Evolutionary conservation across 2,888 invertebrate genomes (phyloP), one percentile per base, ranked within the genome.

Genomic region (Drosophila hamatofila): DNA sequence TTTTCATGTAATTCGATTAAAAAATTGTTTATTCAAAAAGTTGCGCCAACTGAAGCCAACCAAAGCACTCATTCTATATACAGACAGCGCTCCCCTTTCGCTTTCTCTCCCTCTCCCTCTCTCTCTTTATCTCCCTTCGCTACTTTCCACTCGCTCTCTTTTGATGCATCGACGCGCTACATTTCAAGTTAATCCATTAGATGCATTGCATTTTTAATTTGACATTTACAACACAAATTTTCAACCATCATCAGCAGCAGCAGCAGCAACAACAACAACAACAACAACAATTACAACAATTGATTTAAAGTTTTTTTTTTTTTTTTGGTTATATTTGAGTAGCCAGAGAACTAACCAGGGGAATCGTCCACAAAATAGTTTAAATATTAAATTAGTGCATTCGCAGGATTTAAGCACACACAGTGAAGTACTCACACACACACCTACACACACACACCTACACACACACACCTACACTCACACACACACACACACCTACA

Each of bases 181-280:
- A 67, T 66, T 83, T 64, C 70, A 78, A 82, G 84, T 77, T 86
- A 86, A 86, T 86, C 86, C 86, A 86, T 86, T 86, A 88, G 84
- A 75, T 80, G 75, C 88, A 79, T 73, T 86, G 88, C 87, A 86
- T 86, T 81, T 86, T 86, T 86, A 88, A 86, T 86, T 84, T 86
- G 86, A 86, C 86, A 80, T 86, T 83, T 86, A 74, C 86, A 82
- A 77, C 72, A 84, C 80, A 87, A 80, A 82, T 84, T 87, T 75
- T 21, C 49, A 30, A 21, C 57, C 62, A 55, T 14, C 39, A 25
- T 61, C 71, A 65, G 51, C 64, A 16, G 37, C 39, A 63, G 37
- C 9, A 9, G 4, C n/a, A 18, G 18, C 39, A 39, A 39, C 46
- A 63, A 46, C 59, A 21, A n/a, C 46, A 57, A 48, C 23, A 66